Conservation (phyloP, 2,113 vertebrate genomes). For the Cromileptes altivelis region DNA sequence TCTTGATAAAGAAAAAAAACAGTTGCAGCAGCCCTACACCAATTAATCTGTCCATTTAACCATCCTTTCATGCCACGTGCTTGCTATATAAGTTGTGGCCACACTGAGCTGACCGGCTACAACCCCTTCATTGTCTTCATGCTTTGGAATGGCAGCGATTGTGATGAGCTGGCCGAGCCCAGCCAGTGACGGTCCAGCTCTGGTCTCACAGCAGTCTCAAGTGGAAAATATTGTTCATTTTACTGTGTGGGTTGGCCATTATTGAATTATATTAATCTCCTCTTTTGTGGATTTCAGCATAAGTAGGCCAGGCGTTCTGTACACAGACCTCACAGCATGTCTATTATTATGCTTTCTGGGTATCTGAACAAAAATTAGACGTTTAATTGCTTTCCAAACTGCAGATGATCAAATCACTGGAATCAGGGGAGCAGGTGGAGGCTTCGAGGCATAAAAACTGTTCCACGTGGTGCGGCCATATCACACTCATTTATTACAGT, state of each 20-base stretch:
- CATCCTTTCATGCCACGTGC: background rate
- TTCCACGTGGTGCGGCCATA: constrained; percentile 21
- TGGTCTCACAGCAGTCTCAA: constrained; percentile 42
- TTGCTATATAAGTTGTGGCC: background rate
- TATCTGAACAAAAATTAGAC: constrained; percentile 48
- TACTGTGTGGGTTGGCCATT: constrained; percentile 53
- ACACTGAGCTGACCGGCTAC: constrained; percentile 13
- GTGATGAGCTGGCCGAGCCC: constrained; percentile 37
- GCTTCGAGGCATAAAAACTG: constrained; percentile 30
- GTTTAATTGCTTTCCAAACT: constrained; percentile 55
- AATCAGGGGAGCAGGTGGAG: constrained; percentile 56
- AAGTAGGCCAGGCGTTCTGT: constrained; percentile 50
- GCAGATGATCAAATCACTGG: constrained; percentile 48
- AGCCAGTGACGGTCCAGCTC: constrained; percentile 43
- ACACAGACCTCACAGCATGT: constrained; percentile 40
- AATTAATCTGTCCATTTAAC: background rate
- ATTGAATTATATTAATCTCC: constrained; percentile 63
- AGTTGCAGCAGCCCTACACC: background rate
- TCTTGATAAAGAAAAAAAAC: background rate
- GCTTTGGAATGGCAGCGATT: constrained; percentile 57
- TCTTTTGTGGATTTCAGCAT: constrained; percentile 54
- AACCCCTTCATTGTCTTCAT: constrained; percentile 51
- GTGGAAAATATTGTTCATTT: constrained; percentile 63
- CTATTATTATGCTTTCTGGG: constrained; percentile 52
- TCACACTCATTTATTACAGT: constrained; percentile 18